Percentiles rank a stretch among this genome's conserved stretches.
Conservation (phyloP, 1,140 invertebrate genomes). For the Cydia strobilella region DNA sequence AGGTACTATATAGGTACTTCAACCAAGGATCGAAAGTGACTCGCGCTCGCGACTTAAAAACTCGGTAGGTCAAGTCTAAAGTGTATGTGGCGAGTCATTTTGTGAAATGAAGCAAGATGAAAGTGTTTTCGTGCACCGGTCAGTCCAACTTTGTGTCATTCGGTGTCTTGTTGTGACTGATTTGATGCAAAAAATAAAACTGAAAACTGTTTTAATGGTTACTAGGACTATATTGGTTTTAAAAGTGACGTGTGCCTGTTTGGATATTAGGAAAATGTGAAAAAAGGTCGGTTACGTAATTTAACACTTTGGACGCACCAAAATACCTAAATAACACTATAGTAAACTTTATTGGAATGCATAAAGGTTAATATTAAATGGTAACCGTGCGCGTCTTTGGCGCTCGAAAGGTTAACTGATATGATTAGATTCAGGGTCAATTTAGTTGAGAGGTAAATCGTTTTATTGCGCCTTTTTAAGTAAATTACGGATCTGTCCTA, state of each 20-base stretch:
- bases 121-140: constrained; percentile 10
- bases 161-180: not conserved
- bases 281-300: not conserved
- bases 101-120: not conserved
- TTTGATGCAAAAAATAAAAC: not conserved
- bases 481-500: too few relatives aligned
- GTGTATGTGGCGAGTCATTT: constrained; percentile 1
- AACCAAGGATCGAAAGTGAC: not conserved
- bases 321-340: too few relatives aligned
- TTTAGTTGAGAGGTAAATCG: too few relatives aligned
- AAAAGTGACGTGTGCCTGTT: not conserved
- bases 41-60: not conserved
- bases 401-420: too few relatives aligned
- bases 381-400: too few relatives aligned
- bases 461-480: too few relatives aligned
- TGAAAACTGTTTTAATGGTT: not conserved
- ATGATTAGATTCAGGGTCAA: too few relatives aligned
- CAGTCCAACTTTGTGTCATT: not conserved
- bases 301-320: not conserved
- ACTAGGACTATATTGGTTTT: not conserved
- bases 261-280: not conserved
- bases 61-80: not conserved
- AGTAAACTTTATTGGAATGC: too few relatives aligned
- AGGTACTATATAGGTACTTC: not conserved
- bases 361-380: too few relatives aligned